Base-by-base conservation (phyloP, 2,888 invertebrate genomes). In the Pyrocoelia pectoralis region DNA sequence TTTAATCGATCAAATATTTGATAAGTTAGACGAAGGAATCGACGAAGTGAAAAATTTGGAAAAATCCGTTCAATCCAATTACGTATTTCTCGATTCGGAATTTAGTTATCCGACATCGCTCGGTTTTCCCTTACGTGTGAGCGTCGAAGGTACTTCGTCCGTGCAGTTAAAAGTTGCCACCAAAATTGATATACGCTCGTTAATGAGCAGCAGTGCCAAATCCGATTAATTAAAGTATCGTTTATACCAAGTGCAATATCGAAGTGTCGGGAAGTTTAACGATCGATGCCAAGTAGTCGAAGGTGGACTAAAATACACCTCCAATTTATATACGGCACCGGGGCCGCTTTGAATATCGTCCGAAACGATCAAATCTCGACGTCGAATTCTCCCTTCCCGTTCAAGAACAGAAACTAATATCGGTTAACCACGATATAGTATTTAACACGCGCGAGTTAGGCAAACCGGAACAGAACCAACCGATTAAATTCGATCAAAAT, bases 61-160 rank as follows among this genome's bases (percentile, higher is more conserved):
- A 74, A 87, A 88, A 74, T 87, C 89, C 49, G 78, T 88, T 33
- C 85, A 88, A 62, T 84, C 85, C 1, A 89, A 93, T 74, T 77
- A 90, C 5, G 84, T 92, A 2, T 92, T 96, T 82, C 74, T 95
- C 50, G 95, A 97, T 74, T 86, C 88, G 1, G 90, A 93, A 73
- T 79, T 94, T 0, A 84, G 88, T 0, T 91, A 96, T 74, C 96
- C 97, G 0, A 97, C 96, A 0, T 87, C 91, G 28, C 83, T 90
- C 52, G 97, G 97, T 79, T 83, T 95, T 9, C 91, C 96, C 0
- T 83, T 97, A 4, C 89, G 89, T 59, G 81, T 97, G 0, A 87
- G 88, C 56, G 84, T 91, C 0, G 87, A 91, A 67, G 95, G 93
- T 1, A 86, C 92, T 1, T 87, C 90, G 14, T 90, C 91, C 0